Percentiles rank a stretch among this genome's conserved stretches.
These are phyloP conservation scores for Ceratosolen fusciceps DNA, from an alignment of 1,140 invertebrate species.

Conservation along the genomic window DNA sequence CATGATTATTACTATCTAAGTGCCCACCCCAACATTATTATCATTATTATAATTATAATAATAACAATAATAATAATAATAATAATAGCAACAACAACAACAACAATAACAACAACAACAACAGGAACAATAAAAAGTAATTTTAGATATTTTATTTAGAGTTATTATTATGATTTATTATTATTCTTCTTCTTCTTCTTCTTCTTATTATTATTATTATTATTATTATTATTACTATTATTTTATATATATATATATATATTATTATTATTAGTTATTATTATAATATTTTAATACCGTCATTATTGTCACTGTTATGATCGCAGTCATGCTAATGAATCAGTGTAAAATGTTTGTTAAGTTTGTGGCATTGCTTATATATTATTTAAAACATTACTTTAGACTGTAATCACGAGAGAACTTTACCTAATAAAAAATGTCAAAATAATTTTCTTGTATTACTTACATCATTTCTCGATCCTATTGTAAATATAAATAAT, in stretches of 20 bases:
- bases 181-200: too few species aligned
- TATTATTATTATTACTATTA: constrained; percentile 17
- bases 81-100: too few species aligned
- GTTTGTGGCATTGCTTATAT: constrained; percentile 72
- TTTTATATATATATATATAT: too few species aligned
- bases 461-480: too few species aligned
- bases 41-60: neutral
- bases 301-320: constrained; percentile 25
- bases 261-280: neutral
- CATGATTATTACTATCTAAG: constrained; percentile 13
- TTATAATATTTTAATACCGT: constrained; percentile 18
- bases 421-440: constrained; percentile 63
- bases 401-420: constrained; percentile 67
- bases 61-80: too few species aligned
- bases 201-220: constrained; percentile 32
- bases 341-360: constrained; percentile 72
- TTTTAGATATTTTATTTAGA: too few species aligned
- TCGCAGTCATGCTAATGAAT: neutral
- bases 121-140: too few species aligned
- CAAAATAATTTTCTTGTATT: constrained; percentile 46
- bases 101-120: too few species aligned
- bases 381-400: constrained; percentile 69
- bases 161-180: too few species aligned
- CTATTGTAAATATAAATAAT: too few species aligned
- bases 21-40: constrained; percentile 13